Evolutionary conservation across 92 coral and sea anemone species (phyloP), one percentile per base, ranked within the genome.

Genomic region (Porites evermanni): DNA sequence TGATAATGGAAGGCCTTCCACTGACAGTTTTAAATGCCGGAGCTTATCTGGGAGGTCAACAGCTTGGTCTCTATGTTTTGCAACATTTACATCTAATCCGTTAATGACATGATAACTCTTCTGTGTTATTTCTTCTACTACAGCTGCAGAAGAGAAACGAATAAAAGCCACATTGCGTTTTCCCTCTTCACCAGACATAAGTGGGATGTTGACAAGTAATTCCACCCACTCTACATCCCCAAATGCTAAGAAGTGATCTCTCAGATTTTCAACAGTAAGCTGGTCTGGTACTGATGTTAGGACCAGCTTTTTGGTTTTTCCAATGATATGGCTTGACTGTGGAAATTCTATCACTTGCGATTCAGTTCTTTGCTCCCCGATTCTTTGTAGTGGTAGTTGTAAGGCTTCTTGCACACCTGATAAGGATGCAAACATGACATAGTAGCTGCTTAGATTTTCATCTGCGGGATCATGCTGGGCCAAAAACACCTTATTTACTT

Each of bases 171-270:
- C 72, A 69, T 50, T 79, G 20, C 52, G 56, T 24, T 38, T n/a
- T 20, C 54, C 20, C 56, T 78, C 53, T 7, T 7, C 38, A 13
- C 12, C 10, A 32, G 58, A 11, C 52, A 63, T 21, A 1, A 16
- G 18, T 29, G 29, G 18, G 6, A 6, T n/a, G 4, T 63, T 16
- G n/a, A 79, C 38, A 51, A 79, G 21, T 3, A 64, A 47, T 9
- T 79, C 83, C 1, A 79, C 72, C 4, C 0, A 44, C 52, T 79
- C 60, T 9, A 79, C 72, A 11, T 79, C 83, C 4, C 72, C 76
- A 80, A 67, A 80, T 0, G 56, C 23, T 11, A 67, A 67, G 53
- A 80, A 80, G 56, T 80, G 54, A 23, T 80, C 85, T 56, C 53
- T 69, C 53, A 80, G 10, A 69, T 52, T 63, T 3, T 80, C 75